These are phyloP conservation scores for Calameuta idolon DNA, from an alignment of 2,888 invertebrate species.

Conservation along the genomic window DNA sequence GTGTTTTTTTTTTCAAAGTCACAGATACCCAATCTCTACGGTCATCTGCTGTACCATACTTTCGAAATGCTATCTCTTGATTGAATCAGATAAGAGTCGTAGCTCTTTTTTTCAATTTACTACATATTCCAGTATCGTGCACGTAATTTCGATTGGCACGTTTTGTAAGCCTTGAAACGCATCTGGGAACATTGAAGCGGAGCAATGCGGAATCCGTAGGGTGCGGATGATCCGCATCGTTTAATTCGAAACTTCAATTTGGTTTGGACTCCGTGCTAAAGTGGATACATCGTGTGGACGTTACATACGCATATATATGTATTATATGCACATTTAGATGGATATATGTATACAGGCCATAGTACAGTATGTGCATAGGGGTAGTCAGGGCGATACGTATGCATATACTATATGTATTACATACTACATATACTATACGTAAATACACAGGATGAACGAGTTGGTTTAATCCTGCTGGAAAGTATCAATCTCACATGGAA, in stretches of 20 bases:
- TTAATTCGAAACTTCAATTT: constrained; percentile 62
- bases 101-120: neutral
- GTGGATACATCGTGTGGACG: constrained; percentile 32
- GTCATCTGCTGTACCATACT: neutral
- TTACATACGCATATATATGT: neutral
- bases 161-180: constrained; percentile 33
- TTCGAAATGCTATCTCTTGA: neutral
- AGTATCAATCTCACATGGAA: constrained; percentile 43
- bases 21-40: neutral
- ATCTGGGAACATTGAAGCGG: constrained; percentile 21
- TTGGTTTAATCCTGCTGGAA: constrained; percentile 45
- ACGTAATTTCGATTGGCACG: neutral
- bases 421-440: neutral
- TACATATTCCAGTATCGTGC: neutral
- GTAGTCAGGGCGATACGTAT: neutral
- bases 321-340: neutral
- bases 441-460: constrained; percentile 19
- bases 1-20: neutral
- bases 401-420: neutral
- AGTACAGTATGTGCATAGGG: neutral
- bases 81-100: neutral
- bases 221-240: constrained; percentile 42
- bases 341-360: neutral
- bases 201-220: neutral
- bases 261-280: constrained; percentile 43